phyloP scores from a whole-genome alignment of 2,888 invertebrate species.

The Xestia xanthographa region DNA sequence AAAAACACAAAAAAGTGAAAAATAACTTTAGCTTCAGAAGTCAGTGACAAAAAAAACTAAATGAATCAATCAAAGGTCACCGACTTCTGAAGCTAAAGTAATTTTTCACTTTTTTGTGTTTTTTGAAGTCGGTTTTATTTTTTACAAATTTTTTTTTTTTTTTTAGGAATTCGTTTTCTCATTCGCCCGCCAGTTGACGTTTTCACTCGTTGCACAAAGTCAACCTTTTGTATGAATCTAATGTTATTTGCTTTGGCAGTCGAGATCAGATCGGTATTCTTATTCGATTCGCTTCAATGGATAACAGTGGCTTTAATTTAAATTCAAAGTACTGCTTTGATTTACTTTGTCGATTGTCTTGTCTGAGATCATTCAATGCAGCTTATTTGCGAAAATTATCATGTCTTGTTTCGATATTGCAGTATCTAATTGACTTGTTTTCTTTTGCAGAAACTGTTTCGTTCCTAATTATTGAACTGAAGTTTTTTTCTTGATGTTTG shows the following conservation, averaged over 20 bases:
- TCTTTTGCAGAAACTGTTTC: not conserved
- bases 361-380: conserved; percentile 14
- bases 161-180: too few species aligned
- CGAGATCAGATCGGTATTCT: conserved; percentile 30
- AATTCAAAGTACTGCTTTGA: conserved; percentile 30
- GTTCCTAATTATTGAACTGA: not conserved
- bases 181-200: too few species aligned
- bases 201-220: not conserved
- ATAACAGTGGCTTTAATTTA: conserved; percentile 40
- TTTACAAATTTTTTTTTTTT: too few species aligned
- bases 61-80: too few species aligned
- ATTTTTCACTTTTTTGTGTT: too few species aligned
- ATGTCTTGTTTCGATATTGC: not conserved
- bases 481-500: not conserved
- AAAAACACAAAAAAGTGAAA: too few species aligned
- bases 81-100: too few species aligned
- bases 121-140: too few species aligned
- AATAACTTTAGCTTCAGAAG: too few species aligned
- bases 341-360: conserved; percentile 21
- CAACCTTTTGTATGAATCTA: conserved; percentile 5
- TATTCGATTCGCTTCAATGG: conserved; percentile 19
- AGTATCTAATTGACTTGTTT: not conserved
- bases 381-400: not conserved
- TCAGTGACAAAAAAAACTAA: too few species aligned
- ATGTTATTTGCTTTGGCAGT: conserved; percentile 46